Evolutionary conservation across 1,140 invertebrate genomes (phyloP), one percentile per base, ranked within the genome.

Genomic region (Venustaconcha ellipsiformis): DNA sequence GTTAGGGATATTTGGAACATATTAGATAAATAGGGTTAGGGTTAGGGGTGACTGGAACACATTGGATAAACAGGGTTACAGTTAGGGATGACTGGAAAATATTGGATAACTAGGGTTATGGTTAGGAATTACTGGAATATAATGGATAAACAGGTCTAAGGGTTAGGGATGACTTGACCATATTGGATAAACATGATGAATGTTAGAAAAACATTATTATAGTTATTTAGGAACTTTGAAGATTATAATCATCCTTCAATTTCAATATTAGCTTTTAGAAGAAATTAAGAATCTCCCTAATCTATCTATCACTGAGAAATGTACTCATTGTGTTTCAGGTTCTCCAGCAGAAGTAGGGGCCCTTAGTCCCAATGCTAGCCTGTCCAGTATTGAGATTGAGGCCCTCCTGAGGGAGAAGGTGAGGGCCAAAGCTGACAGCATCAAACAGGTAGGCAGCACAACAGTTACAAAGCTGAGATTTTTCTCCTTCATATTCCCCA

Each of bases 341-440:
- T 70, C 75, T 56, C 70, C 30, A 37, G 66, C 62, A 67, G 76
- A 80, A 11, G 74, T 30, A 26, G 71, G 74, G 26, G 64, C 78
- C 20, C 70, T 67, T 18, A 67, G 79, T 30, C 71, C 77, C 5
- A 84, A 80, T 77, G 76, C 75, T 75, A 82, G 80, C 60, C 64
- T 88, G 68, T 87, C 87, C 67, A 85, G 80, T 74, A 87, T 88
- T 77, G 87, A 87, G 77, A 76, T 88, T 20, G 86, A 87, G 79
- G 78, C 82, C n/a, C 48, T 85, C 62, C 79, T 88, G 57, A 72
- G 86, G 70, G 85, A 86, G 78, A 86, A 87, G 78, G 84, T 87
- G 70, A 79, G 81, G 65, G 68, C 78, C 67, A 87, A 86, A 69
- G 82, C 83, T 76, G 83, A 84, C 72, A 82, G 78, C 66, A 81